A percentile compares a stretch with the other conserved stretches of the same genome.
Conservation (phyloP, 2,888 invertebrate species). For the Sisyra nigra region DNA sequence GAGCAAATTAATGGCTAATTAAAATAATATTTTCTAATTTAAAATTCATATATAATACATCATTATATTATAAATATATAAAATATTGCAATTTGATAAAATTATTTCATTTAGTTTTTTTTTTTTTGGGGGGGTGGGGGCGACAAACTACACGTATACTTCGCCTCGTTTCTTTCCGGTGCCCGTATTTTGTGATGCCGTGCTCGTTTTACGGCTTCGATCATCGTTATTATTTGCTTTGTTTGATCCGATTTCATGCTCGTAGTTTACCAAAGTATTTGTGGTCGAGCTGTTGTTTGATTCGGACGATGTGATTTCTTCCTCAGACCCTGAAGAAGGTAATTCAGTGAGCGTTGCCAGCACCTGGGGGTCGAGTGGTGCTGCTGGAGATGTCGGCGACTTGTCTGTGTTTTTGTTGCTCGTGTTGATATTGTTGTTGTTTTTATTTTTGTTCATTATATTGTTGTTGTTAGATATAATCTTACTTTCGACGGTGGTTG, state of each 20-base stretch:
- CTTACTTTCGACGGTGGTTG: conserved; percentile 22
- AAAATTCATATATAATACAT: no score
- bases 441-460: no score
- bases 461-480: conserved; percentile 17
- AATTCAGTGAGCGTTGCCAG: conserved; percentile 16
- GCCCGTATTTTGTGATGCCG: conserved; percentile 22
- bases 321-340: conserved; percentile 12
- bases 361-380: conserved; percentile 19
- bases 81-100: no score
- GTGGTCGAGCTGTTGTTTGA: conserved; percentile 11
- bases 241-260: background rate
- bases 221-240: conserved; percentile 13
- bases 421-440: conserved; percentile 16
- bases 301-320: conserved; percentile 12
- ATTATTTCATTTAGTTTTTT: no score
- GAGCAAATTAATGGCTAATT: no score
- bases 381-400: conserved; percentile 22
- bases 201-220: conserved; percentile 28
- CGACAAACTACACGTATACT: conserved; percentile 32
- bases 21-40: no score
- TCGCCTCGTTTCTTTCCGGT: conserved; percentile 31
- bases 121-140: no score
- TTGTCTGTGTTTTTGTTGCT: conserved; percentile 23
- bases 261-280: conserved; percentile 13
- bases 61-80: no score